A percentile compares a stretch with the other conserved stretches of the same genome.
Conservation (phyloP, 2,797 vertebrate species). For the Spatula clypeata region DNA sequence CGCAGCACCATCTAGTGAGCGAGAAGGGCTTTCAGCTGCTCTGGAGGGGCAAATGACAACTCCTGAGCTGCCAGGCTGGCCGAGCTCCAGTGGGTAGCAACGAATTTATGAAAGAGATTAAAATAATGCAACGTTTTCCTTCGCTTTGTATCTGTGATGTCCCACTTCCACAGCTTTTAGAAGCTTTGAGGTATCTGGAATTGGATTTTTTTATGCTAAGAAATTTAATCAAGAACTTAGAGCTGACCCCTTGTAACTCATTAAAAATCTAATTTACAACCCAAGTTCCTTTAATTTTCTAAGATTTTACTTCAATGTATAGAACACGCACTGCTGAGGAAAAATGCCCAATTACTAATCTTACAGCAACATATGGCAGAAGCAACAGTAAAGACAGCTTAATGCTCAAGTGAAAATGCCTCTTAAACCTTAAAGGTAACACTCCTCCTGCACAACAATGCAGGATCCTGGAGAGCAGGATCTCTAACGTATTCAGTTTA, state of each 20-base stretch:
- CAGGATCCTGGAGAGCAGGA: background rate
- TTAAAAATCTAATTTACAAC: background rate
- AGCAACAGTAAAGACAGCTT: background rate
- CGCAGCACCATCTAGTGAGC: constrained; percentile 15
- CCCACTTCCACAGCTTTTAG: background rate
- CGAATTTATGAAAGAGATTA: rapidly evolving
- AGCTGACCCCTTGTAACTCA: background rate
- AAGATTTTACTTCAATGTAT: background rate
- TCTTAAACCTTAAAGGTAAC: background rate
- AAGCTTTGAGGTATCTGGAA: background rate
- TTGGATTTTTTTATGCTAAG: background rate
- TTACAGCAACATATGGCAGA: background rate
- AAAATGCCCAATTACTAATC: background rate
- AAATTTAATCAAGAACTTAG: background rate
- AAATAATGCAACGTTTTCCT: rapidly evolving
- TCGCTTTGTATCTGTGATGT: rapidly evolving
- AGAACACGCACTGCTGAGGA: background rate
- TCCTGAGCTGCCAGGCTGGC: background rate
- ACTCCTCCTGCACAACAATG: background rate
- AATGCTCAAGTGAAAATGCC: background rate
- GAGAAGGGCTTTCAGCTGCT: background rate
- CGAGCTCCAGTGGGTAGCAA: background rate
- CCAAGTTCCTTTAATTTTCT: background rate
- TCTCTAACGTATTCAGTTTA: background rate
- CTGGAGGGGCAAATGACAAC: no score